Conservation (phyloP, 2,888 invertebrate genomes). For the Pseudolycoriella hygida region DNA sequence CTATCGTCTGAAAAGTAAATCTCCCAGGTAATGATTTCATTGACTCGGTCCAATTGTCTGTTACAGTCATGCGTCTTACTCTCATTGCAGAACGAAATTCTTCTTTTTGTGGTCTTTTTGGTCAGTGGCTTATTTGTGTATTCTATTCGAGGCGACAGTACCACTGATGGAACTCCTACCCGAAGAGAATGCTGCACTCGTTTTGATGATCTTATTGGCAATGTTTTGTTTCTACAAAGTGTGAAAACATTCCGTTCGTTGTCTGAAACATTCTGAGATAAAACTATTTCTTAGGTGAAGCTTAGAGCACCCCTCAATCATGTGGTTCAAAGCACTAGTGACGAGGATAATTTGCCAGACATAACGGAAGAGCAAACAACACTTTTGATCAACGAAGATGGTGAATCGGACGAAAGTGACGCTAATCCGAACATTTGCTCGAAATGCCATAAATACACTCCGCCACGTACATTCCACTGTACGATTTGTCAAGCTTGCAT, state of each 20-base stretch:
- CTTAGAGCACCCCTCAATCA: conserved; percentile 21
- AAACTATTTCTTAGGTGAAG: conserved; percentile 18
- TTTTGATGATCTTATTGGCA: conserved; percentile 31
- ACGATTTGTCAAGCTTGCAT: conserved; percentile 67
- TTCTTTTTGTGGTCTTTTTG: conserved; percentile 58
- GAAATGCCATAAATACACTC: conserved; percentile 39
- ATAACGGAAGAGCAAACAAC: conserved; percentile 15
- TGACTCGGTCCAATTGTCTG: not conserved
- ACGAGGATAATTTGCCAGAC: conserved; percentile 22
- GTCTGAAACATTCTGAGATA: conserved; percentile 2
- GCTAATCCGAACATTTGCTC: conserved; percentile 29
- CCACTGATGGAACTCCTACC: conserved; percentile 50
- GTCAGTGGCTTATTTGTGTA: conserved; percentile 43
- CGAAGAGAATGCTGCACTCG: conserved; percentile 41
- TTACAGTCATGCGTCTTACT: not conserved
- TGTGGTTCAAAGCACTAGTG: conserved; percentile 17
- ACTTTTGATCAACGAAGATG: conserved; percentile 13
- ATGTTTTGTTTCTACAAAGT: conserved; percentile 28
- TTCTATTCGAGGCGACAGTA: conserved; percentile 57
- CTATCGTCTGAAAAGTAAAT: conserved; percentile 9
- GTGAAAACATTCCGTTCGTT: not conserved
- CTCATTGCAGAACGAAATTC: conserved; percentile 39
- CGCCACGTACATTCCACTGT: conserved; percentile 64
- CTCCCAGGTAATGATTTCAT: not conserved
- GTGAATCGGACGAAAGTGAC: not conserved